phyloP scores from a whole-genome alignment of 1,140 invertebrate genomes.

The Doryteuthis pealeii region DNA sequence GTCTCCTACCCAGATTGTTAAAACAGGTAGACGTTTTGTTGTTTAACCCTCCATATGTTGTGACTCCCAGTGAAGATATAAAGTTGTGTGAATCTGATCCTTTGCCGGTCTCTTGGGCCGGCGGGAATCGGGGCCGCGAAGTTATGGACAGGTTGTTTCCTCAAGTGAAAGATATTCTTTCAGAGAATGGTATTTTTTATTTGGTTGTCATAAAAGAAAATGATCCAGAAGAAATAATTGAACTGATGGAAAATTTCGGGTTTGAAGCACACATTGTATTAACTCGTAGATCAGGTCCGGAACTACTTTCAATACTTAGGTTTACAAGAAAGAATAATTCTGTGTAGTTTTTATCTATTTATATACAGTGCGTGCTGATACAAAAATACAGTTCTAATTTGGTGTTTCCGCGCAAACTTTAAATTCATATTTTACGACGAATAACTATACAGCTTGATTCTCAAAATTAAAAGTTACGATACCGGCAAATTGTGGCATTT shows the following conservation, averaged over 20 bases:
- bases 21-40: slow-evolving; percentile 77
- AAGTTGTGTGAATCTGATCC: not conserved
- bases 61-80: slow-evolving; percentile 73
- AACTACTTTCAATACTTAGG: slow-evolving; percentile 69
- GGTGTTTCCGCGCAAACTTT: no score
- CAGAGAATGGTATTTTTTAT: slow-evolving; percentile 76
- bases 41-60: slow-evolving; percentile 98
- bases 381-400: no score
- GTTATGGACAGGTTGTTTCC: slow-evolving; percentile 78
- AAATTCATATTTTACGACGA: no score
- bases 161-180: slow-evolving; percentile 70
- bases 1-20: slow-evolving; percentile 45
- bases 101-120: slow-evolving; percentile 74
- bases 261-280: slow-evolving; percentile 69
- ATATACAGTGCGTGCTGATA: no score
- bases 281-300: slow-evolving; percentile 72
- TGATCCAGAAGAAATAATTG: slow-evolving; percentile 70
- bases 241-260: slow-evolving; percentile 65
- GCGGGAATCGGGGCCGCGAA: slow-evolving; percentile 74
- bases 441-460: no score
- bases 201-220: slow-evolving; percentile 85
- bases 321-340: slow-evolving; percentile 35
- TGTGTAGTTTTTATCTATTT: slow-evolving; percentile 10
- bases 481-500: no score
- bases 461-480: no score